Conservation (phyloP, 2,797 vertebrate species). For the Serranus cabrilla region DNA sequence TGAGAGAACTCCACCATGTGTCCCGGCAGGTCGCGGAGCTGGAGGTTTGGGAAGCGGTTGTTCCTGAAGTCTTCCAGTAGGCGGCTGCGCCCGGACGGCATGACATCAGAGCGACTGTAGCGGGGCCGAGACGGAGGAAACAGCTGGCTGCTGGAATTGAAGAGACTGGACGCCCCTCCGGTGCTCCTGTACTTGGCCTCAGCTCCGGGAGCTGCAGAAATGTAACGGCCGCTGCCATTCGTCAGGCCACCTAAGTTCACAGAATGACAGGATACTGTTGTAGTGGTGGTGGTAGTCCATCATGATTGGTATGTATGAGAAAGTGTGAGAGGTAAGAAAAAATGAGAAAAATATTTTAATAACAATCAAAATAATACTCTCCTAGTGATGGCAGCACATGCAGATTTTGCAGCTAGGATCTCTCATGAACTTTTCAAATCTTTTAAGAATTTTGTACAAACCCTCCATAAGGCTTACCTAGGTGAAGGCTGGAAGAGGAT, state of each 20-base stretch:
- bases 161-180: slow-evolving; percentile 93
- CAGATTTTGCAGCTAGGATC: no score
- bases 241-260: slow-evolving; percentile 91
- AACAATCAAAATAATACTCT: no score
- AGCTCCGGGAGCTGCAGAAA: slow-evolving; percentile 96
- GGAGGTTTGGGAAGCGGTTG: slow-evolving; percentile 98
- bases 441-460: no score
- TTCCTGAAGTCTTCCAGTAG: slow-evolving; percentile 97
- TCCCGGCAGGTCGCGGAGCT: slow-evolving; percentile 95
- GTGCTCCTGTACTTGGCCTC: slow-evolving; percentile 97
- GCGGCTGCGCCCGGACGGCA: slow-evolving; percentile 96
- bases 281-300: neutral
- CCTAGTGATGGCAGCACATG: no score
- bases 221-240: slow-evolving; percentile 97
- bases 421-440: no score
- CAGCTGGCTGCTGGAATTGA: slow-evolving; percentile 97
- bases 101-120: slow-evolving; percentile 96
- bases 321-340: neutral
- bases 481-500: slow-evolving; percentile 98
- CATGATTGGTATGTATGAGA: neutral
- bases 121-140: slow-evolving; percentile 96
- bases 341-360: neutral
- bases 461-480: slow-evolving; percentile 84
- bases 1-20: slow-evolving; percentile 99
- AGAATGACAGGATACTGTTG: neutral